Percentiles rank a stretch among this genome's conserved stretches.
These are phyloP conservation scores for Anneissia japonica DNA, from an alignment of 35 echinoderm and acorn worm genomes.

Conservation along the genomic window DNA sequence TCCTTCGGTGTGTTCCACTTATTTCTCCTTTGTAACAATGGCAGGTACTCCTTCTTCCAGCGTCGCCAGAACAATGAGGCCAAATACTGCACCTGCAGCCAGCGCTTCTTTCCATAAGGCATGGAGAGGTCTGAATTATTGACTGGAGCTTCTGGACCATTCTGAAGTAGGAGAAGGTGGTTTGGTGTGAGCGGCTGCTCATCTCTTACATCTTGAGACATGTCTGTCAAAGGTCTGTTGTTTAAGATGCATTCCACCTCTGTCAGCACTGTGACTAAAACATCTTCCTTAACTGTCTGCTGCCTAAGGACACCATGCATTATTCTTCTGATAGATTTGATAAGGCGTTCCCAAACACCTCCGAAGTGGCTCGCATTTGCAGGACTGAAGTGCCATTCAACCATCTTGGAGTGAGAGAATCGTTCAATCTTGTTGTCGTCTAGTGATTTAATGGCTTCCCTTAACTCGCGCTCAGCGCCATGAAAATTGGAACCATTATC, in stretches of 20 bases:
- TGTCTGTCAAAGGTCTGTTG: conserved; percentile 12
- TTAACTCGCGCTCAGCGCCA: conserved; percentile 42
- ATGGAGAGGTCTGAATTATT: conserved; percentile 12
- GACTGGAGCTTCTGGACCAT: neutral
- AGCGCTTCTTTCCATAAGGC: conserved; percentile 21
- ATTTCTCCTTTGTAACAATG: conserved; percentile 20
- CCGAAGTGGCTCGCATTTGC: neutral
- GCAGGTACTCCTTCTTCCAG: conserved; percentile 53
- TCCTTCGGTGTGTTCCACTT: conserved; percentile 34
- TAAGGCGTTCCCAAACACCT: conserved; percentile 7
- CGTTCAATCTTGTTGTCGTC: conserved; percentile 13
- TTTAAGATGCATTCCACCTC: conserved; percentile 14
- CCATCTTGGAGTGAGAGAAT: neutral
- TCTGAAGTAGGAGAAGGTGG: neutral
- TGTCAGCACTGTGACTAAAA: conserved; percentile 19
- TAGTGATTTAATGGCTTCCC: neutral
- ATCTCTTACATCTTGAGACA: conserved; percentile 1
- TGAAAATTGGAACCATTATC: conserved; percentile 60
- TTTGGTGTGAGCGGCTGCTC: conserved; percentile 11
- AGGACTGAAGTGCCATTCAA: conserved; percentile 13
- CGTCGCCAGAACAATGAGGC: conserved; percentile 47
- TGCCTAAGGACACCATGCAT: conserved; percentile 1
- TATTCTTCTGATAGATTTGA: neutral
- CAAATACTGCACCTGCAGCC: conserved; percentile 37
- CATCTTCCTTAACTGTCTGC: conserved; percentile 10